A percentile compares a stretch with the other conserved stretches of the same genome.
Conservation (phyloP, 2,113 vertebrate genomes). For the Colius striatus region DNA sequence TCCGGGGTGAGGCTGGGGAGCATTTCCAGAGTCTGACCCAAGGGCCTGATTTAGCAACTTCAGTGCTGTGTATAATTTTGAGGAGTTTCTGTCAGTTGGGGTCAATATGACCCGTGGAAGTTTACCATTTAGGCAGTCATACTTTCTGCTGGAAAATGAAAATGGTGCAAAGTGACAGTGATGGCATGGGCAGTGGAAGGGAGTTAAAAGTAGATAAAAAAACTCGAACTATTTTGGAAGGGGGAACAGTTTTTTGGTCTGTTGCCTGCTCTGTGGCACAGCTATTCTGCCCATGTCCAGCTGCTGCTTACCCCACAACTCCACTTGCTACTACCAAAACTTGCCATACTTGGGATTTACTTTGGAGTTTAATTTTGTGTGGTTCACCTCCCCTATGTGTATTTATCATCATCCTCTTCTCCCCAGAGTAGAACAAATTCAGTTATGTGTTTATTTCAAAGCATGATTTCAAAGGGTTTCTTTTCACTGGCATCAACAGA, state of each 20-base stretch:
- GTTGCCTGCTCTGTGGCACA: neutral
- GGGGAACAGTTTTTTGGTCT: neutral
- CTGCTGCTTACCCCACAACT: neutral
- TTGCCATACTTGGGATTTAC: neutral
- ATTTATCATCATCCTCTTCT: neutral
- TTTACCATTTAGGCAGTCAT: neutral
- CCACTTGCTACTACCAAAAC: neutral
- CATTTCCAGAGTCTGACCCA: accelerated
- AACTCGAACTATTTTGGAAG: neutral
- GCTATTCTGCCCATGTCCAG: neutral
- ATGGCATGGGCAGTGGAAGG: neutral
- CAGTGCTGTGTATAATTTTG: accelerated
- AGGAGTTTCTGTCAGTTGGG: neutral
- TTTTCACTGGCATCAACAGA: too few species aligned
- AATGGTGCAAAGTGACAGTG: neutral
- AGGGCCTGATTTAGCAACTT: neutral
- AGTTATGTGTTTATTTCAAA: neutral
- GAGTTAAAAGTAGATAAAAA: neutral
- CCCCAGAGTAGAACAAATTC: neutral
- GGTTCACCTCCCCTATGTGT: neutral
- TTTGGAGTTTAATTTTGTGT: neutral
- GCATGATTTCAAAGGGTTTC: too few species aligned
- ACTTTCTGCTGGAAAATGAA: neutral
- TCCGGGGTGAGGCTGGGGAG: neutral
- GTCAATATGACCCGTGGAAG: neutral